Conservation (phyloP, 2,797 vertebrate species). For the Clarias pachynema region DNA sequence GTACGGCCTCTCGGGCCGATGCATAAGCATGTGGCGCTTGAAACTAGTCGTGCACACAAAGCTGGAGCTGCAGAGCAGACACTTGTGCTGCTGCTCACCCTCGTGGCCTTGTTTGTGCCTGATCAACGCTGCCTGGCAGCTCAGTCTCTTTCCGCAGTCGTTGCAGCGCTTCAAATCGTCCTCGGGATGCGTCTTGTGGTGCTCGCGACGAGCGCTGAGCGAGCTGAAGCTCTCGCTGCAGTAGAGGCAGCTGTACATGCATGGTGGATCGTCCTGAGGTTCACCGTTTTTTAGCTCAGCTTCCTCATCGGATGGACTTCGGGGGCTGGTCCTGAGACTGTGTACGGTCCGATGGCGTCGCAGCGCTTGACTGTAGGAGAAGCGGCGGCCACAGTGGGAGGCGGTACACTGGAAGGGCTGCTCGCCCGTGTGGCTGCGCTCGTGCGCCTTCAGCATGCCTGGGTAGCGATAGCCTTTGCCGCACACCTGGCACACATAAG, state of each 20-base stretch:
- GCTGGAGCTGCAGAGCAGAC: slow-evolving; percentile 62
- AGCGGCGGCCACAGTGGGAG: slow-evolving; percentile 47
- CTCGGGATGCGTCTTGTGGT: slow-evolving; percentile 70
- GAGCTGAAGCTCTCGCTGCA: slow-evolving; percentile 54
- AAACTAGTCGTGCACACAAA: slow-evolving; percentile 64
- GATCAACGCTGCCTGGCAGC: slow-evolving; percentile 70
- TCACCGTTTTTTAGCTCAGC: neutral
- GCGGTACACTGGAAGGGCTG: slow-evolving; percentile 48
- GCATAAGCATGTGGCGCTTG: slow-evolving; percentile 65
- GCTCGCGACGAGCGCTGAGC: slow-evolving; percentile 67
- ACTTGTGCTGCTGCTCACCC: slow-evolving; percentile 50
- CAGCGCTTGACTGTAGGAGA: slow-evolving; percentile 51
- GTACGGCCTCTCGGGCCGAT: slow-evolving; percentile 63
- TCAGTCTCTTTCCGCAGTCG: slow-evolving; percentile 66
- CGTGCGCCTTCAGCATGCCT: slow-evolving; percentile 44
- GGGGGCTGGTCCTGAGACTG: neutral
- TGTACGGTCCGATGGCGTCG: slow-evolving; percentile 50
- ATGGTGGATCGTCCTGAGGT: neutral
- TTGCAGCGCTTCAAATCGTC: slow-evolving; percentile 62
- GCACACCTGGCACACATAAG: slow-evolving; percentile 40
- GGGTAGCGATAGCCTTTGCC: slow-evolving; percentile 51
- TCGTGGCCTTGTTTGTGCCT: slow-evolving; percentile 70
- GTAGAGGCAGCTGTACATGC: slow-evolving; percentile 48
- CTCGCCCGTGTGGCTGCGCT: slow-evolving; percentile 54
- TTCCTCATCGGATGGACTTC: neutral